These are phyloP conservation scores for Distichodus sexfasciatus DNA, from an alignment of 2,797 vertebrate species.

Conservation along the genomic window DNA sequence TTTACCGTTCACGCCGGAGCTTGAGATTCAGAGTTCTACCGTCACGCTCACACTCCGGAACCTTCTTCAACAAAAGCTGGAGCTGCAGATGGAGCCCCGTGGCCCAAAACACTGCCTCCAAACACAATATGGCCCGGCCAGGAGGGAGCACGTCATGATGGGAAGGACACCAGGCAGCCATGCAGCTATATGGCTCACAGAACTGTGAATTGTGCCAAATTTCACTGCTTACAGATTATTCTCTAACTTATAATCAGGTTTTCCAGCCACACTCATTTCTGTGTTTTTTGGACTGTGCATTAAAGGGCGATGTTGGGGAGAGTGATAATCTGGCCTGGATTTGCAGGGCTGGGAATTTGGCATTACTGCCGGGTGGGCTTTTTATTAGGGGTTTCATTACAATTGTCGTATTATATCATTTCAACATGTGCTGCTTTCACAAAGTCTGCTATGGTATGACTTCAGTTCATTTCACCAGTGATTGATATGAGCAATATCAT, in stretches of 20 bases:
- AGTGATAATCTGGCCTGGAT: constrained; percentile 22
- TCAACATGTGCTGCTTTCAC: too few relatives aligned
- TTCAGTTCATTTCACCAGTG: too few relatives aligned
- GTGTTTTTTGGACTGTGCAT: constrained; percentile 32
- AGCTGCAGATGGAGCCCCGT: constrained; percentile 23
- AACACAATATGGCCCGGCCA: not conserved
- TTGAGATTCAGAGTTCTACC: constrained; percentile 67
- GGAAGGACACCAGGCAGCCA: not conserved
- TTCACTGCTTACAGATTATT: constrained; percentile 17
- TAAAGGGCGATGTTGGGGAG: constrained; percentile 23
- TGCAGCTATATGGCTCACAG: not conserved
- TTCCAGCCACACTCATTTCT: constrained; percentile 9
- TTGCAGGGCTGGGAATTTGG: constrained; percentile 17
- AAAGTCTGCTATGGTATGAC: too few relatives aligned
- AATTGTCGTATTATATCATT: too few relatives aligned
- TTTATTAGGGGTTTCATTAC: constrained; percentile 41
- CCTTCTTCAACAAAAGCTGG: constrained; percentile 60
- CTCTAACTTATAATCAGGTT: constrained; percentile 8
- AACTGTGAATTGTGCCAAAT: constrained; percentile 14
- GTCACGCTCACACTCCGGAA: constrained; percentile 53
- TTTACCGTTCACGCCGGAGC: constrained; percentile 64
- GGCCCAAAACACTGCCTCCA: not conserved
- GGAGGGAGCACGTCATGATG: not conserved
- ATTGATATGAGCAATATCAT: too few relatives aligned
- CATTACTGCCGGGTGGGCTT: too few relatives aligned